Evolutionary conservation across 1,140 invertebrate genomes (phyloP).

Genomic region (Protaetia brevitarsis): DNA sequence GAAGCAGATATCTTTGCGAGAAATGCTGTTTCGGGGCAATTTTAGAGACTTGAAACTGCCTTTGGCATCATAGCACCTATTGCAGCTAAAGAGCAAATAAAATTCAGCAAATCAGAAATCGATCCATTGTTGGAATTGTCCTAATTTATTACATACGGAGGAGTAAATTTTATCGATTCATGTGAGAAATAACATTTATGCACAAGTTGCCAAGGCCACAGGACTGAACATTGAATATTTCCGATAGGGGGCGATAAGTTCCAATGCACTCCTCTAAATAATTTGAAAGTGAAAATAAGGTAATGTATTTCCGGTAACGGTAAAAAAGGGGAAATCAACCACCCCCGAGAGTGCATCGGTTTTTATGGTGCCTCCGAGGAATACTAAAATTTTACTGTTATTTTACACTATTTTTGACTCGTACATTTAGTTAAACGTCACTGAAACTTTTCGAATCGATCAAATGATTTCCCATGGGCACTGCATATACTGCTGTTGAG

Average conservation of each 20-base stretch:
- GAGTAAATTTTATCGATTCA: too few relatives aligned
- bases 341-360: background rate
- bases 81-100: too few relatives aligned
- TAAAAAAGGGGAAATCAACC: background rate
- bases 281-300: background rate
- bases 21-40: too few relatives aligned
- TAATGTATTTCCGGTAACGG: background rate
- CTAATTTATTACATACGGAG: too few relatives aligned
- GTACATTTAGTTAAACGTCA: background rate
- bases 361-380: background rate
- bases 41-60: too few relatives aligned
- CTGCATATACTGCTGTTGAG: background rate
- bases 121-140: too few relatives aligned
- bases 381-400: constrained; percentile 18
- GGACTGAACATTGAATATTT: background rate
- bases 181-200: too few relatives aligned
- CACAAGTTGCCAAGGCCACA: too few relatives aligned
- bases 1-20: too few relatives aligned
- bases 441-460: constrained; percentile 1
- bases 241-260: background rate
- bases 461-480: constrained; percentile 18
- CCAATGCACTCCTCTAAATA: background rate
- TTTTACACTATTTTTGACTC: background rate
- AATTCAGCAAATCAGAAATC: too few relatives aligned
- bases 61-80: too few relatives aligned